These are phyloP conservation scores for Diplolepis rosae DNA, from an alignment of 2,888 invertebrate species.

Conservation along the genomic window DNA sequence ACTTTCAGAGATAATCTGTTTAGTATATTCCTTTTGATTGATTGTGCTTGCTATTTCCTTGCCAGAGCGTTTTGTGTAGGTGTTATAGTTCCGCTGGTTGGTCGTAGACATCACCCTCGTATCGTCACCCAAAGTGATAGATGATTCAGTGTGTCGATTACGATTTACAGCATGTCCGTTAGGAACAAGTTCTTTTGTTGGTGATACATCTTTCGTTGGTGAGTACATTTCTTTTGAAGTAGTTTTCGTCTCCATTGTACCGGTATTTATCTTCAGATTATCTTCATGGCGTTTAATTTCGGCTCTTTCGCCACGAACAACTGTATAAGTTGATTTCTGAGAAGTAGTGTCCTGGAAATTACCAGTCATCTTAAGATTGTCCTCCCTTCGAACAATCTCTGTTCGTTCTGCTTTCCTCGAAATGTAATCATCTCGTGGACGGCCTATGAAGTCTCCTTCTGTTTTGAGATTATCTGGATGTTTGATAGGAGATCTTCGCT, in stretches of 20 bases:
- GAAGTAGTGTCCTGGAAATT: constrained; percentile 74
- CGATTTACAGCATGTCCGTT: constrained; percentile 76
- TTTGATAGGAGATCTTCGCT: constrained; percentile 64
- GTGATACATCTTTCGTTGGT: constrained; percentile 67
- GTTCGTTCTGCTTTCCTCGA: constrained; percentile 75
- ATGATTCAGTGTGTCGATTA: constrained; percentile 81
- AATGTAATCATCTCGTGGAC: constrained; percentile 74
- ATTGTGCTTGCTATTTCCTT: constrained; percentile 55
- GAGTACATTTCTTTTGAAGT: constrained; percentile 76
- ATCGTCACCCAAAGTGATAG: constrained; percentile 79
- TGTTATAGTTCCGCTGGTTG: constrained; percentile 78
- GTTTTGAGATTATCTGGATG: constrained; percentile 75
- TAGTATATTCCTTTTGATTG: constrained; percentile 68
- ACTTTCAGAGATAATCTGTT: constrained; percentile 29
- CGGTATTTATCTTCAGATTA: constrained; percentile 75
- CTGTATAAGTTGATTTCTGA: constrained; percentile 74
- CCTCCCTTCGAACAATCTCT: constrained; percentile 73
- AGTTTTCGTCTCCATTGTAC: constrained; percentile 76
- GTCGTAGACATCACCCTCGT: constrained; percentile 75
- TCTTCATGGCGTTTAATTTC: constrained; percentile 73
- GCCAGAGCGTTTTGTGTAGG: constrained; percentile 71
- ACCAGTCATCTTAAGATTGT: constrained; percentile 74
- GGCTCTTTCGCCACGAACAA: constrained; percentile 64
- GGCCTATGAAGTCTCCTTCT: constrained; percentile 74
- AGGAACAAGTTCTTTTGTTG: constrained; percentile 72